phyloP scores from a whole-genome alignment of 2,888 invertebrate species.

The Mythimna ferrago region DNA sequence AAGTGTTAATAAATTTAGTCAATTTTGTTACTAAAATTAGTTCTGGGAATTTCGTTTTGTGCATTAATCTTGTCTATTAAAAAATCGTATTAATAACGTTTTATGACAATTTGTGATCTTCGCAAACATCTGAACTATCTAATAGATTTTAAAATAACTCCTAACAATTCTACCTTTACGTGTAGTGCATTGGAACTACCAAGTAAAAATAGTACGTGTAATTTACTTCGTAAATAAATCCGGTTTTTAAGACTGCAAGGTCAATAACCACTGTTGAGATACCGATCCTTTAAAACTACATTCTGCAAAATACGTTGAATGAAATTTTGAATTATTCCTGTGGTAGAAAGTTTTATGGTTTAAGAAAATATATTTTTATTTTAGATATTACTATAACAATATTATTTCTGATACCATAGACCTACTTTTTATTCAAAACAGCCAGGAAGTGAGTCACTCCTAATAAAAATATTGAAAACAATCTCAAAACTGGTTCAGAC shows the following conservation, averaged over 20 bases:
- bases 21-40: not conserved
- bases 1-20: not conserved
- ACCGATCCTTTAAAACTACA: not conserved
- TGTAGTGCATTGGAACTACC: not conserved
- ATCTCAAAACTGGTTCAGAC: conserved; percentile 27
- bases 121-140: not conserved
- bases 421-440: conserved; percentile 34
- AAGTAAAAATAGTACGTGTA: not conserved
- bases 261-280: conserved; percentile 26
- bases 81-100: no score
- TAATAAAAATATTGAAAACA: conserved; percentile 19
- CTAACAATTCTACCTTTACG: not conserved
- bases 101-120: no score
- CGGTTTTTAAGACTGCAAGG: conserved; percentile 20
- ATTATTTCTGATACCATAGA: not conserved
- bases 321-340: no score
- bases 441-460: conserved; percentile 1
- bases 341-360: no score
- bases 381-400: not conserved
- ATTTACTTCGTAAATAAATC: conserved; percentile 20
- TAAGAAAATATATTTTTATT: not conserved
- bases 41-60: not conserved
- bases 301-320: not conserved
- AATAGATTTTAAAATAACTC: not conserved
- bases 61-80: no score